A percentile compares a stretch with the other conserved stretches of the same genome.
Conservation (phyloP, 2,113 vertebrate species). For the Halcyon malimbica region DNA sequence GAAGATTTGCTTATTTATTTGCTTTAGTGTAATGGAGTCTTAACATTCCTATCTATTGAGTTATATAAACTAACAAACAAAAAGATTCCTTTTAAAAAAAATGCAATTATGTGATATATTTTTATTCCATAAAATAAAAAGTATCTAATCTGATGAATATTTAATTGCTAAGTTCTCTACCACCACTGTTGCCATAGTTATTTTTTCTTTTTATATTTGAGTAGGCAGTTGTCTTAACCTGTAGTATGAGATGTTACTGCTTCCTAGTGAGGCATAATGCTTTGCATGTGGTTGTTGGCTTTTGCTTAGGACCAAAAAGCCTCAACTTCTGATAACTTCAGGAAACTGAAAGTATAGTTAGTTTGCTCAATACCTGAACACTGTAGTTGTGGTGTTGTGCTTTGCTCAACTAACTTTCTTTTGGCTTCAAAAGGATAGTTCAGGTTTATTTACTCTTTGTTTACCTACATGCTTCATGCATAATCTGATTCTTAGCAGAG, state of each 20-base stretch:
- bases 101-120: background rate
- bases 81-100: background rate
- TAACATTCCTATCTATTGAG: background rate
- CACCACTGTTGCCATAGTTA: background rate
- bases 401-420: conserved; percentile 7
- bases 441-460: conserved; percentile 28
- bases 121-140: background rate
- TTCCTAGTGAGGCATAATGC: background rate
- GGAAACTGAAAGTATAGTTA: background rate
- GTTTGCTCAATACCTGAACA: background rate
- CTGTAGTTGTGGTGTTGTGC: background rate
- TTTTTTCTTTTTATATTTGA: background rate
- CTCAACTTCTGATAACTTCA: background rate
- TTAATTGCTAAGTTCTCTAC: background rate
- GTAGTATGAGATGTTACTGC: background rate
- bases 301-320: background rate
- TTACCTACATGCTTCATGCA: background rate
- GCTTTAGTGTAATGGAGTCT: background rate
- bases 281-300: background rate
- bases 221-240: background rate
- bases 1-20: background rate
- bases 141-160: background rate
- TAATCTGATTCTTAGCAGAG: conserved; percentile 21
- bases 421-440: background rate
- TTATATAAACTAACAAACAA: background rate